These are phyloP conservation scores for Bos indicus DNA, from an alignment of 2,113 vertebrate genomes.

Conservation along the genomic window DNA sequence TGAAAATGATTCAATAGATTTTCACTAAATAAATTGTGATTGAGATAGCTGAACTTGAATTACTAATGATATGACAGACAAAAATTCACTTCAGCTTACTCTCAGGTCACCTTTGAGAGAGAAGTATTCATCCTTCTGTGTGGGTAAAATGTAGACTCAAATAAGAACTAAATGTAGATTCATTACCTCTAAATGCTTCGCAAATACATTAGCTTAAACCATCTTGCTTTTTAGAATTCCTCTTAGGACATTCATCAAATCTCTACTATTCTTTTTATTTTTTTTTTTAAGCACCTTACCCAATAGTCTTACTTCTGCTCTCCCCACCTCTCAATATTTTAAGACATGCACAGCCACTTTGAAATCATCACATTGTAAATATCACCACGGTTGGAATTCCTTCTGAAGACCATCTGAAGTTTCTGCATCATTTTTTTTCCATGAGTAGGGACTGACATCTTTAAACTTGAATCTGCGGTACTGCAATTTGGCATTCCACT, in stretches of 20 bases:
- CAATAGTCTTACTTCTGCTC: not conserved
- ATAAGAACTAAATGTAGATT: not conserved
- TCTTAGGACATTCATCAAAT: not conserved
- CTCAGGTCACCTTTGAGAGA: not conserved
- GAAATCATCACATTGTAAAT: slow-evolving; percentile 15
- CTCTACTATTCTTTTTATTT: not conserved
- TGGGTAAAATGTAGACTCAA: not conserved
- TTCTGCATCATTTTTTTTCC: not conserved
- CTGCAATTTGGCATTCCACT: not conserved
- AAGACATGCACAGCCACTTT: not conserved
- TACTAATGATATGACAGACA: not conserved
- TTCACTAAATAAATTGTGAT: not conserved
- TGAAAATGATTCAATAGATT: not conserved
- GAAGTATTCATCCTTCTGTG: not conserved
- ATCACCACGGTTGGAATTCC: not conserved
- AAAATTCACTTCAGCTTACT: not conserved
- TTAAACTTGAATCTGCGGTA: not conserved
- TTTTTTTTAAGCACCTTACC: not conserved
- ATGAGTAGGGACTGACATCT: not conserved
- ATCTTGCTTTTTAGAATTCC: not conserved
- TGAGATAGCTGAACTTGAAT: not conserved
- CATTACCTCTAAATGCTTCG: not conserved
- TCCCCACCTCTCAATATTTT: not conserved
- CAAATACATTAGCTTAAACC: not conserved
- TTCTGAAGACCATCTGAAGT: slow-evolving; percentile 18